Evolutionary conservation across 1,140 invertebrate species (phyloP).

Genomic region (Psilanteris sp.): DNA sequence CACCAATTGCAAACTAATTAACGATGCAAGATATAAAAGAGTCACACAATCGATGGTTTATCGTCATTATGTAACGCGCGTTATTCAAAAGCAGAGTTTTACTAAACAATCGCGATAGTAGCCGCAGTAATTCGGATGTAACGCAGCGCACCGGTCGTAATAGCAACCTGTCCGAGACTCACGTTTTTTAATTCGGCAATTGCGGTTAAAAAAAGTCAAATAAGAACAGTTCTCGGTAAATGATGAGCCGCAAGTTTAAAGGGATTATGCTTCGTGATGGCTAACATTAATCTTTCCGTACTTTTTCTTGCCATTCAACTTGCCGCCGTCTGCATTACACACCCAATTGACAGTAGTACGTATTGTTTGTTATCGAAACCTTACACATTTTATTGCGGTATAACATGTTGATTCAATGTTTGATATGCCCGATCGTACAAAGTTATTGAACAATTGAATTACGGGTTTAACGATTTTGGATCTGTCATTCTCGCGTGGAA

Average conservation of each 20-base stretch:
- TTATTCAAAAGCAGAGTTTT: conserved; percentile 28
- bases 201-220: conserved; percentile 18
- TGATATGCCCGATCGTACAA: too few relatives aligned
- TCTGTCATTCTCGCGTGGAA: too few relatives aligned
- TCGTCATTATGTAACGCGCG: conserved; percentile 20
- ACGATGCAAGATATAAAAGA: neutral
- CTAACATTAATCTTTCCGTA: conserved; percentile 4
- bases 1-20: neutral
- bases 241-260: conserved; percentile 13
- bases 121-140: conserved; percentile 36
- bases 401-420: too few relatives aligned
- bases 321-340: neutral
- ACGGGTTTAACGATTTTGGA: too few relatives aligned
- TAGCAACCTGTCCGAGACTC: conserved; percentile 47
- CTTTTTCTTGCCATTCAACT: conserved; percentile 4
- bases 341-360: too few relatives aligned
- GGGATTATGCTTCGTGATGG: conserved; percentile 9
- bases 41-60: conserved; percentile 13
- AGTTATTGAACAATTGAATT: too few relatives aligned
- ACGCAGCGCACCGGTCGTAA: conserved; percentile 56
- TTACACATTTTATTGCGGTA: too few relatives aligned
- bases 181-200: conserved; percentile 10
- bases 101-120: conserved; percentile 10
- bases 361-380: too few relatives aligned
- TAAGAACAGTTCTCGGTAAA: conserved; percentile 5